phyloP scores from a whole-genome alignment of 2,113 vertebrate genomes.

The Poeciliopsis retropinna region DNA sequence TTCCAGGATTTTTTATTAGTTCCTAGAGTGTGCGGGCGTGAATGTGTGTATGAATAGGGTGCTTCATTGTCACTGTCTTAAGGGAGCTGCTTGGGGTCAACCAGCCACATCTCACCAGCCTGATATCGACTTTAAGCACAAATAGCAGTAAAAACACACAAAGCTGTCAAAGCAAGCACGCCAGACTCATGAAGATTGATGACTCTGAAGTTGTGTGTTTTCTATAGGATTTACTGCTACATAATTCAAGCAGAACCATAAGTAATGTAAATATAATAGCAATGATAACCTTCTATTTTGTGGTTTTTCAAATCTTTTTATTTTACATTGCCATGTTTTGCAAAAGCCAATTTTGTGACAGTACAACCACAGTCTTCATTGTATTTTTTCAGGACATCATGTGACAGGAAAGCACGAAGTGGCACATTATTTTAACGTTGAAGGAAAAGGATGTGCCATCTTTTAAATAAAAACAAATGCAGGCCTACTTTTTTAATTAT shows the following conservation, averaged over 20 bases:
- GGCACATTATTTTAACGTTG: background rate
- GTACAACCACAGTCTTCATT: background rate
- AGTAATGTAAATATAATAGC: background rate
- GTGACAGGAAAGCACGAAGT: background rate
- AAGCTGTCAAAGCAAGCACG: conserved; percentile 15
- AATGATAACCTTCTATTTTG: no score
- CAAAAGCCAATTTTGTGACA: no score
- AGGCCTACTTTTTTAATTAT: background rate
- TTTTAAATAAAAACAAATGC: background rate
- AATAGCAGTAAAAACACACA: conserved; percentile 32
- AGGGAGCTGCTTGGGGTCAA: conserved; percentile 63
- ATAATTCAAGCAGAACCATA: background rate
- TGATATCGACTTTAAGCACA: conserved; percentile 34
- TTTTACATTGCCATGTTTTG: background rate
- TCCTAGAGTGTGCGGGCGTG: background rate
- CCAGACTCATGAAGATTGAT: conserved; percentile 23
- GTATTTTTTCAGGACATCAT: background rate
- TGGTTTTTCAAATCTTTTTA: background rate
- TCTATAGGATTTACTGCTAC: background rate
- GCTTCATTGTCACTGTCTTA: conserved; percentile 28
- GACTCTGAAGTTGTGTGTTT: background rate
- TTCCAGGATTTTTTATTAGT: conserved; percentile 52
- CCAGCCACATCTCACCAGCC: conserved; percentile 37
- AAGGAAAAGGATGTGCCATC: background rate
- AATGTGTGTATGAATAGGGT: background rate